Base-by-base conservation (phyloP, 37 sponge, comb jelly and placozoan species). In the Halichondria panicea region DNA sequence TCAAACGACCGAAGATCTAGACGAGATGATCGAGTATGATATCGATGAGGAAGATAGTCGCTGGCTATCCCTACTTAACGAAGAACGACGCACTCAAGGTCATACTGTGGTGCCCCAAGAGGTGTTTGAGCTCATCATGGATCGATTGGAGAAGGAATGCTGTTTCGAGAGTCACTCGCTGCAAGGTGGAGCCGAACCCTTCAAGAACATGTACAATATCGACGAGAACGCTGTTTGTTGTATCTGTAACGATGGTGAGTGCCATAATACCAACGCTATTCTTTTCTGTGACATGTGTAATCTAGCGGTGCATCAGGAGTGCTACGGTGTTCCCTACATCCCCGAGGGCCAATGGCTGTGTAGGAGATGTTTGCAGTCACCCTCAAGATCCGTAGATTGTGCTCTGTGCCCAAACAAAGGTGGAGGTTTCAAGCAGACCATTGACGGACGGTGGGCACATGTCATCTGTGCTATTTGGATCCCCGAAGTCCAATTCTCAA, bases 261-360 rank as follows among this genome's bases (percentile, higher is more conserved):
- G 92, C 54, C 97, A 95, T 79, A 98, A 98, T 69, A 98, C 97
- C 35, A 98, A 98, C 66, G 96, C 91, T 71, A 98, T 98, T 55
- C 79, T 98, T 45, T 98, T 98, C 85, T 98, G 99, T 70, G 99
- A 98, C 79, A 98, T 98, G 99, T 98, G 99, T 85, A 98, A 98
- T 55, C 71, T 98, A 52, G 96, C 99, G 21, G 94, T 98, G 28
- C 99, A 98, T 73, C 99, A 98, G 66, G 99, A 98, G 72, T 98
- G 99, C 79, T 98, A 98, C 71, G 99, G 99, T 22, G 96, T 98
- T 32, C 99, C 99, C n/a, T 98, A 93, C 85, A 98, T 98, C 44
- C 99, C 99, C 3, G 99, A 98, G 74, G 99, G 99, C 5, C 99
- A 98, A 84, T 98, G 99, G 99, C 81, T 95, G 13, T 98, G 99